Evolutionary conservation across 2,888 invertebrate species (phyloP).

Genomic region (Conomelus anceps): DNA sequence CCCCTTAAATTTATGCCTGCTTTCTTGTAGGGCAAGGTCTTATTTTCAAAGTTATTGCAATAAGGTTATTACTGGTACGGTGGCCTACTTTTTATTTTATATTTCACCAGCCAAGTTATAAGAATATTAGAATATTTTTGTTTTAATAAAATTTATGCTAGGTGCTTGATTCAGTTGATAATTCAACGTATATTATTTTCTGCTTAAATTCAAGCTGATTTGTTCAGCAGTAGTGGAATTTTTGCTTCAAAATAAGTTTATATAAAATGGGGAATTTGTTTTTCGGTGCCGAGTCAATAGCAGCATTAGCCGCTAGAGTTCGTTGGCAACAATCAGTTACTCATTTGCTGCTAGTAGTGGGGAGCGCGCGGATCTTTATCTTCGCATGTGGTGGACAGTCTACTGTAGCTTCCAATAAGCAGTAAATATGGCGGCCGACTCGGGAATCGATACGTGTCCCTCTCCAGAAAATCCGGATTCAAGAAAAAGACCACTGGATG

Average conservation of each 20-base stretch:
- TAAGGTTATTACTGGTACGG: neutral
- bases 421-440: conserved; percentile 79
- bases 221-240: too few species aligned
- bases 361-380: conserved; percentile 12
- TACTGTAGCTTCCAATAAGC: conserved; percentile 4
- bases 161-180: too few species aligned
- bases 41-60: neutral
- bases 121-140: too few species aligned
- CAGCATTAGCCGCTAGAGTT: neutral
- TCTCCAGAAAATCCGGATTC: conserved; percentile 87
- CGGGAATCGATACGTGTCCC: conserved; percentile 90
- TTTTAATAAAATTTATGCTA: too few species aligned
- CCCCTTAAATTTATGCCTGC: neutral
- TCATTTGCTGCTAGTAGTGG: neutral
- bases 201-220: too few species aligned
- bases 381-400: conserved; percentile 23
- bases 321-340: neutral
- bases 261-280: neutral
- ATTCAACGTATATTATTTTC: too few species aligned
- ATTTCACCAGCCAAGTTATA: too few species aligned
- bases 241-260: neutral
- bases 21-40: conserved; percentile 15
- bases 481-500: conserved; percentile 82
- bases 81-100: too few species aligned
- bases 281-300: neutral